Evolutionary conservation across 2,113 vertebrate species (phyloP).

Genomic region (Lepidiolamprologus cunningtoni): DNA sequence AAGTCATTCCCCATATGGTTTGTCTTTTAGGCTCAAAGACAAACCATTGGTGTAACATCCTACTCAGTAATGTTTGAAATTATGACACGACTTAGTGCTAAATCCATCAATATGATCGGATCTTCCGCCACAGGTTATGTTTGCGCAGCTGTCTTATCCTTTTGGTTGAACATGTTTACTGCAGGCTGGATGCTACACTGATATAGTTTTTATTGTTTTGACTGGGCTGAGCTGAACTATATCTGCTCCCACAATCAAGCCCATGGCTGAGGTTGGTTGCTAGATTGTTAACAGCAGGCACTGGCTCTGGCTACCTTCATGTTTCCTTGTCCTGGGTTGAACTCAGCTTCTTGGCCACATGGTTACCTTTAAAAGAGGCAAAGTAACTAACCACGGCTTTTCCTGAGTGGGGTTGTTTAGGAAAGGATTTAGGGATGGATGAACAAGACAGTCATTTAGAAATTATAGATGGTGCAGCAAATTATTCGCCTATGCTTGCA

Average conservation of each 20-base stretch:
- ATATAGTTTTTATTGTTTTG: not conserved
- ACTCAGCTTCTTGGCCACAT: slow-evolving; percentile 45
- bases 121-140: not conserved
- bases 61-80: not conserved
- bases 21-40: not conserved
- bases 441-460: not conserved
- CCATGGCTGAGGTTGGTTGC: not conserved
- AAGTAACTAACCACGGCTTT: not conserved
- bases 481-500: not conserved
- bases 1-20: not conserved
- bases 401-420: not conserved
- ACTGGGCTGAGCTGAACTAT: not conserved
- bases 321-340: slow-evolving; percentile 56
- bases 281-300: slow-evolving; percentile 12
- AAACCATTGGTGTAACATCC: not conserved
- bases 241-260: slow-evolving; percentile 1
- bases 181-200: not conserved
- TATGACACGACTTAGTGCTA: not conserved
- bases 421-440: not conserved
- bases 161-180: not conserved
- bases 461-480: not conserved
- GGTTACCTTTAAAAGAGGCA: slow-evolving; percentile 27
- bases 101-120: not conserved
- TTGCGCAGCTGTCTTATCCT: not conserved
- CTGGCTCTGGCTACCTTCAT: slow-evolving; percentile 9